These are phyloP conservation scores for Meliscaeva auricollis DNA, from an alignment of 2,888 invertebrate genomes.

Conservation along the genomic window DNA sequence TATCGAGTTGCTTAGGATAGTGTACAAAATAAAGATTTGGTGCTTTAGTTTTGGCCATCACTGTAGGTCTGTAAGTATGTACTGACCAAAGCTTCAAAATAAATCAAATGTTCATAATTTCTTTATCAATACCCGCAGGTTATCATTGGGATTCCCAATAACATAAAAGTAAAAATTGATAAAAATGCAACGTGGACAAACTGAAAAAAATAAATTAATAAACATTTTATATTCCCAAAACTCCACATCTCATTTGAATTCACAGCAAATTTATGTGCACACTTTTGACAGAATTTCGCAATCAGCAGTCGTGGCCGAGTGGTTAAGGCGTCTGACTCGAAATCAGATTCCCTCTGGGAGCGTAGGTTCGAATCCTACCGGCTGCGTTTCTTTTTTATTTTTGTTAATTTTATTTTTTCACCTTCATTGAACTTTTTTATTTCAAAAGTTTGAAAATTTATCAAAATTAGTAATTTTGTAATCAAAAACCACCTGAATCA, in stretches of 20 bases:
- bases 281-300: conserved; percentile 7
- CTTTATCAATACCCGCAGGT: neutral
- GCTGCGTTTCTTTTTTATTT: conserved; percentile 47
- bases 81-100: no score
- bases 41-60: no score
- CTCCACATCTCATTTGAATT: neutral
- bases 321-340: conserved; percentile 76
- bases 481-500: neutral
- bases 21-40: no score
- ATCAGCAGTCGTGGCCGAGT: conserved; percentile 76
- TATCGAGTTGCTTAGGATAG: no score
- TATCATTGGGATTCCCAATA: neutral
- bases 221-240: neutral
- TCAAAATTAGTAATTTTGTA: neutral
- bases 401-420: neutral
- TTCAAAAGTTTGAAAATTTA: neutral
- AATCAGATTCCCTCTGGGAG: conserved; percentile 76
- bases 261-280: neutral
- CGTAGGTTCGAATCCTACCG: conserved; percentile 74
- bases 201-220: neutral
- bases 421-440: neutral
- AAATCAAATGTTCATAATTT: no score
- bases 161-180: neutral
- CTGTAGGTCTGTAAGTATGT: no score
- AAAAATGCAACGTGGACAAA: neutral